Evolutionary conservation across 2,113 vertebrate genomes (phyloP).

Genomic region (Salvator merianae): DNA sequence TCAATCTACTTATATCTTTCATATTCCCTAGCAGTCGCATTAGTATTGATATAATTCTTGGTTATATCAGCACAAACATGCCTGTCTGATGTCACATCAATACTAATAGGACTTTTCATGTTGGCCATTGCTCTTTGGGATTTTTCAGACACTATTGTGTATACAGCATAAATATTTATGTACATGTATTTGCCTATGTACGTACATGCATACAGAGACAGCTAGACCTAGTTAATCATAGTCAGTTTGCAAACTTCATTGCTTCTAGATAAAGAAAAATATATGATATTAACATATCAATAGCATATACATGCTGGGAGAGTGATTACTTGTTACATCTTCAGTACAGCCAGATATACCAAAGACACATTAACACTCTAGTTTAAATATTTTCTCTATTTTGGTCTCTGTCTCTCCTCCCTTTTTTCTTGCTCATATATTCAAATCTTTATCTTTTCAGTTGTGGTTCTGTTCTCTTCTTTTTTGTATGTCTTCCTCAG

Average conservation of each 20-base stretch:
- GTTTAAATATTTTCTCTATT: conserved; percentile 61
- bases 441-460: conserved; percentile 51
- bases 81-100: conserved; percentile 41
- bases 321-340: conserved; percentile 76
- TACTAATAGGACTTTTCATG: conserved; percentile 43
- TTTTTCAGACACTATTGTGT: conserved; percentile 57
- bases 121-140: conserved; percentile 48
- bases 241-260: conserved; percentile 77
- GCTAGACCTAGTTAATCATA: conserved; percentile 65
- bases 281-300: conserved; percentile 80
- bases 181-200: conserved; percentile 27
- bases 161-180: conserved; percentile 65
- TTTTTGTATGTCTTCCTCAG: conserved; percentile 50
- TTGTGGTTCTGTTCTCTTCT: conserved; percentile 51
- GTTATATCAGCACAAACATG: conserved; percentile 25
- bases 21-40: conserved; percentile 6
- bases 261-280: conserved; percentile 73
- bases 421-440: conserved; percentile 34
- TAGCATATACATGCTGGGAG: conserved; percentile 74
- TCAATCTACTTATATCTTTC: conserved; percentile 27
- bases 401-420: conserved; percentile 39
- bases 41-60: conserved; percentile 35
- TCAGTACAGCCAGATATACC: conserved; percentile 51
- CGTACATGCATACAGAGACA: conserved; percentile 15
- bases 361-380: conserved; percentile 44